Evolutionary conservation across 2,888 invertebrate genomes (phyloP).

Genomic region (Hyalella azteca): DNA sequence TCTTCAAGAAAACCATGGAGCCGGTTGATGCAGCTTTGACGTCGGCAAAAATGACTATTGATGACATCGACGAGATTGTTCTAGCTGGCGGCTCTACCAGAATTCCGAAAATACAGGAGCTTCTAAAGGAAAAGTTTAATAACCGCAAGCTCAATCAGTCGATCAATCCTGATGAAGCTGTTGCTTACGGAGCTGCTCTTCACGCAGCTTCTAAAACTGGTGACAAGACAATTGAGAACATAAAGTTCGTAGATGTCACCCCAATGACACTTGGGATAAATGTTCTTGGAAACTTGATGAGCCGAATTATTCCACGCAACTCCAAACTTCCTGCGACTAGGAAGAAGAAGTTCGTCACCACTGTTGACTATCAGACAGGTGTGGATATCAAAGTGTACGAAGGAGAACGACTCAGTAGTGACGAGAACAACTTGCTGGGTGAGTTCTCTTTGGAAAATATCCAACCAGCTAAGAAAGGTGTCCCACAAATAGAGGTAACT

Average conservation of each 20-base stretch:
- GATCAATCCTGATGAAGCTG: conserved; percentile 7
- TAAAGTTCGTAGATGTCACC: background rate
- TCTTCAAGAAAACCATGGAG: background rate
- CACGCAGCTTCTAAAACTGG: background rate
- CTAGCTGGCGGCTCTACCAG: background rate
- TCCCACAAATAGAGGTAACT: conserved; percentile 12
- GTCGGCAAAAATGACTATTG: background rate
- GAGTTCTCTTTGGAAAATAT: conserved; percentile 2
- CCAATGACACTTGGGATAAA: background rate
- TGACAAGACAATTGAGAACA: background rate
- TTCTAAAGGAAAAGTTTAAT: background rate
- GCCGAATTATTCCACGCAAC: background rate
- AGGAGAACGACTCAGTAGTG: too few relatives aligned
- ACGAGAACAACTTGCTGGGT: conserved; percentile 3
- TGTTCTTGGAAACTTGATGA: background rate
- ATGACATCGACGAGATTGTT: background rate
- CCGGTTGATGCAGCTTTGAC: background rate
- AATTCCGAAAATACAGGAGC: background rate
- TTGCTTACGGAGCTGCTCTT: conserved; percentile 4
- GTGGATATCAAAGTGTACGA: conserved; percentile 9
- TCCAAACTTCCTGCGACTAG: background rate
- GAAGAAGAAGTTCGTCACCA: background rate
- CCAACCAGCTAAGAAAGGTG: background rate
- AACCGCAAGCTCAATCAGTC: background rate
- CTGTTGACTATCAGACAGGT: background rate